Evolutionary conservation across 2,888 invertebrate genomes (phyloP).

Genomic region (Auanema freiburgensis): DNA sequence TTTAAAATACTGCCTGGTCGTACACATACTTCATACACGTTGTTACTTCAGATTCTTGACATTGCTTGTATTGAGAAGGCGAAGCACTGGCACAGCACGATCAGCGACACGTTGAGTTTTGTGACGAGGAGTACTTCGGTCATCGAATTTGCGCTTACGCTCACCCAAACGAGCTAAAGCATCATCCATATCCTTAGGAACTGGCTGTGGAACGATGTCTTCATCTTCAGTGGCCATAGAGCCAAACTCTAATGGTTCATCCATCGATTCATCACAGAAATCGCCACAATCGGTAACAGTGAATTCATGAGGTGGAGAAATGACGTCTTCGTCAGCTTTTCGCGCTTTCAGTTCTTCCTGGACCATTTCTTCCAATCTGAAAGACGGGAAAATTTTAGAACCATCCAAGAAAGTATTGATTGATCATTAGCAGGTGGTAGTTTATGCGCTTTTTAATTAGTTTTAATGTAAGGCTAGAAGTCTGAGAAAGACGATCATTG

Average conservation of each 20-base stretch:
- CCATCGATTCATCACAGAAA: constrained; percentile 2
- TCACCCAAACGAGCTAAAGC: constrained; percentile 7
- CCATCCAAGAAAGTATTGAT: not conserved
- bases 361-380: constrained; percentile 20
- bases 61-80: not conserved
- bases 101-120: constrained; percentile 18
- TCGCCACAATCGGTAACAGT: constrained; percentile 16
- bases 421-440: constrained; percentile 1
- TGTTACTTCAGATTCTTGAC: no score
- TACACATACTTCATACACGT: no score
- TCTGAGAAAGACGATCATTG: no score
- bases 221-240: constrained; percentile 14
- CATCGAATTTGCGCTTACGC: constrained; percentile 19
- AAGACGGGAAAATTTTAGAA: constrained; percentile 1
- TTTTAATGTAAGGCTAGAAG: no score
- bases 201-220: not conserved
- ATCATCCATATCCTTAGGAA: constrained; percentile 6
- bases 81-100: constrained; percentile 1
- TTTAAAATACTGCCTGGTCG: no score
- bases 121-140: constrained; percentile 11
- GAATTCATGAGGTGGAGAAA: constrained; percentile 19
- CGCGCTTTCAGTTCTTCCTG: constrained; percentile 5
- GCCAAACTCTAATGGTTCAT: constrained; percentile 15
- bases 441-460: no score
- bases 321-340: constrained; percentile 13